phyloP scores from a whole-genome alignment of 1,140 invertebrate genomes.

The Trissolcus basalis region DNA sequence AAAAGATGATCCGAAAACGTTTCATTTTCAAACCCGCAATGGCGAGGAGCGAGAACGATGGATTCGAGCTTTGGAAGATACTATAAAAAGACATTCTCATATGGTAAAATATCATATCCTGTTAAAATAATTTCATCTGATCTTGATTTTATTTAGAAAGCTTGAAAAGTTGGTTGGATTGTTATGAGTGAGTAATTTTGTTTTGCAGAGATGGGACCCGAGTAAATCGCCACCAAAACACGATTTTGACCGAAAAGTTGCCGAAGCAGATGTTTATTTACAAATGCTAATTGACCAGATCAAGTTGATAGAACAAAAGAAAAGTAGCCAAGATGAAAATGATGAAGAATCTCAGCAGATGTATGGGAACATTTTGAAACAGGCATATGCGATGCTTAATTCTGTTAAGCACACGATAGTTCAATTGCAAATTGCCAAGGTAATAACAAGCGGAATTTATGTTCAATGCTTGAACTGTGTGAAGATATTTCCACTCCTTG shows the following conservation, averaged over 20 bases:
- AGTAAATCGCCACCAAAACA: slow-evolving; percentile 80
- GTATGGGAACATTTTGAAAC: slow-evolving; percentile 69
- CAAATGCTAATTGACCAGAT: slow-evolving; percentile 97
- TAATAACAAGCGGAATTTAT: slow-evolving; percentile 76
- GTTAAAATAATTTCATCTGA: no score
- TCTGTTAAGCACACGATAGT: slow-evolving; percentile 97
- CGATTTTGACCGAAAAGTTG: slow-evolving; percentile 93
- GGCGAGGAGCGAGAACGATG: slow-evolving; percentile 95
- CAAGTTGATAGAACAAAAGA: slow-evolving; percentile 78
- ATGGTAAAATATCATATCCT: slow-evolving; percentile 75
- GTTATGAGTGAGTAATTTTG: slow-evolving; percentile 4
- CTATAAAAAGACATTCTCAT: slow-evolving; percentile 89
- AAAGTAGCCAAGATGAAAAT: slow-evolving; percentile 54
- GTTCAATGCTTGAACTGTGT: no score
- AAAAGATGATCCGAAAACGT: slow-evolving; percentile 93
- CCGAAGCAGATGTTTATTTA: slow-evolving; percentile 96
- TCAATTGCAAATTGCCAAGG: slow-evolving; percentile 97
- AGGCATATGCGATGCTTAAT: slow-evolving; percentile 74
- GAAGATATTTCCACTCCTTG: no score
- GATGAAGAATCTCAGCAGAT: slow-evolving; percentile 66
- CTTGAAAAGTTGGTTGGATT: not conserved
- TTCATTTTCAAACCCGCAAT: slow-evolving; percentile 96
- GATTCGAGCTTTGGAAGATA: slow-evolving; percentile 95
- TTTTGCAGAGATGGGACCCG: slow-evolving; percentile 78
- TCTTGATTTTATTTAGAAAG: no score